Evolutionary conservation across 1,140 invertebrate genomes (phyloP).

Genomic region (Polyergus mexicanus): DNA sequence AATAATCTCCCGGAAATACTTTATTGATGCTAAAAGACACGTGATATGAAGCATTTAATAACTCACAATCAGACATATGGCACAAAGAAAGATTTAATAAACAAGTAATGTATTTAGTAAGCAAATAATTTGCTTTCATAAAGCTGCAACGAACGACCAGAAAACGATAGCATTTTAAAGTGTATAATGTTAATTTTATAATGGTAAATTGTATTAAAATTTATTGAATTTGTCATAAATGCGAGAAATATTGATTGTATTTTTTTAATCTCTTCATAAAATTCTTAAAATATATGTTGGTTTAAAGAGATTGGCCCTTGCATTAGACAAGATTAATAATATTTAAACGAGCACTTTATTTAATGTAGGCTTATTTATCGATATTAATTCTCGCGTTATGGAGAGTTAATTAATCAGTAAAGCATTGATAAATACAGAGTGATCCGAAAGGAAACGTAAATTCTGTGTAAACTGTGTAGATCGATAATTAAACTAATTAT

Average conservation of each 20-base stretch:
- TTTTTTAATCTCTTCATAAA: neutral
- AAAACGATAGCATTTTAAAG: too few relatives aligned
- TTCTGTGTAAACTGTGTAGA: neutral
- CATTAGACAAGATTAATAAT: neutral
- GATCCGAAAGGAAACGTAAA: neutral
- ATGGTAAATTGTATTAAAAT: too few relatives aligned
- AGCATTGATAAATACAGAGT: neutral
- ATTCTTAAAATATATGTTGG: neutral
- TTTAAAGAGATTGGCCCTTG: neutral
- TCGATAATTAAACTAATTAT: neutral
- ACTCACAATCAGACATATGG: neutral
- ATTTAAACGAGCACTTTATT: neutral
- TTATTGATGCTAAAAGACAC: neutral
- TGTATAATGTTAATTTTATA: too few relatives aligned
- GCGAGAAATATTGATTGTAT: too few relatives aligned
- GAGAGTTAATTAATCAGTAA: neutral
- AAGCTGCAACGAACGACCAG: too few relatives aligned
- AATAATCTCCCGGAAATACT: too few relatives aligned
- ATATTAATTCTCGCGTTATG: neutral
- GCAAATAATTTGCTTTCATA: too few relatives aligned
- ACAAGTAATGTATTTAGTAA: neutral
- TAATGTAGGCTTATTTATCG: neutral
- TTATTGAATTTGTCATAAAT: too few relatives aligned
- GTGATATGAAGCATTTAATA: neutral
- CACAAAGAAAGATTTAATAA: neutral